A percentile compares a stretch with the other conserved stretches of the same genome.
phyloP scores from a whole-genome alignment of 2,797 vertebrate species.

The Alosa sapidissima region DNA sequence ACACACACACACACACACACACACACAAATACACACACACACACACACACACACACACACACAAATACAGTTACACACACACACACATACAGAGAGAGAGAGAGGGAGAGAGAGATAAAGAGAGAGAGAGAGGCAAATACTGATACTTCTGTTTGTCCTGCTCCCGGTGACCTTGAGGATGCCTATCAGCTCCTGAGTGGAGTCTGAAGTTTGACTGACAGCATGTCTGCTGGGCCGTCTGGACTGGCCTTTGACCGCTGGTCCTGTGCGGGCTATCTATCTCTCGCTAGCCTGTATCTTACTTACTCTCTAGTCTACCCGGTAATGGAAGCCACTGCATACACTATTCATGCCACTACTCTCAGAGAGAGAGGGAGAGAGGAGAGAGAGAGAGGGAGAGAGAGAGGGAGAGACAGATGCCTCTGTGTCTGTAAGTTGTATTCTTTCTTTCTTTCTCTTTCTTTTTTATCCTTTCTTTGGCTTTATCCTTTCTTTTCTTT shows the following conservation, averaged over 20 bases:
- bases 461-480: not conserved
- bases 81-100: not conserved
- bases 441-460: not conserved
- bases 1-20: too few relatives aligned
- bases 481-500: not conserved
- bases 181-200: not conserved
- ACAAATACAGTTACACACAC: not conserved
- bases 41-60: not conserved
- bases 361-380: constrained; percentile 43
- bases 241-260: constrained; percentile 53
- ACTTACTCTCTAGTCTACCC: constrained; percentile 65
- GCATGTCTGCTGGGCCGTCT: constrained; percentile 51
- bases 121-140: too few relatives aligned
- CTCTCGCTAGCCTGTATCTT: constrained; percentile 54
- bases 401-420: constrained; percentile 3
- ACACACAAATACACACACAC: not conserved
- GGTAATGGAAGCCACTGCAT: constrained; percentile 60
- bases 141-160: too few relatives aligned
- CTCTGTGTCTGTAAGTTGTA: not conserved
- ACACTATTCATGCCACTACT: constrained; percentile 68
- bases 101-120: too few relatives aligned
- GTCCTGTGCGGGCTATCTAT: not conserved
- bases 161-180: too few relatives aligned
- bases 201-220: constrained; percentile 48
- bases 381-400: constrained; percentile 5